Conservation (phyloP, 2,797 vertebrate genomes). For the Arrhamphus sclerolepis region DNA sequence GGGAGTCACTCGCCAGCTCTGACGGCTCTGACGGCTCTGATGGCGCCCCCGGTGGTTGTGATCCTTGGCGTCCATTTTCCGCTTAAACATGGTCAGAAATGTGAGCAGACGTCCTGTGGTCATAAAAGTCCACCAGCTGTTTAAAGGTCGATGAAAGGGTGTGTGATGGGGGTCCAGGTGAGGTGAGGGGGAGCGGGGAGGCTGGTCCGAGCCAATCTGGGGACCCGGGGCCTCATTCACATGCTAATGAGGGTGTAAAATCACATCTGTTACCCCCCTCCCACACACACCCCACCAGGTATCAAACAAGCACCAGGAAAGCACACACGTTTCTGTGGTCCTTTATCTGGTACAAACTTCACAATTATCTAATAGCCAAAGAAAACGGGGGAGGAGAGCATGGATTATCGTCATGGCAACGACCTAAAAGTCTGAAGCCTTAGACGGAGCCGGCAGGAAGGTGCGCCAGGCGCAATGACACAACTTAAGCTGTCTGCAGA, state of each 20-base stretch:
- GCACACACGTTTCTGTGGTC: too few species aligned
- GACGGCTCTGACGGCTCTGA: too few species aligned
- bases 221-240: conserved; percentile 90
- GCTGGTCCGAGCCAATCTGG: conserved; percentile 87
- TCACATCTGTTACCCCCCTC: conserved; percentile 94
- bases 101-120: conserved; percentile 80
- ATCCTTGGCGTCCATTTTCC: not conserved
- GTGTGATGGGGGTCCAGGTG: conserved; percentile 90
- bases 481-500: too few species aligned
- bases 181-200: conserved; percentile 77
- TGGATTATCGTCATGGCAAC: conserved; percentile 56
- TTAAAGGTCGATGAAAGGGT: conserved; percentile 63
- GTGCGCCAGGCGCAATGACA: conserved; percentile 26
- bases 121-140: conserved; percentile 92
- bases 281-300: conserved; percentile 88
- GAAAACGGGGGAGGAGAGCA: conserved; percentile 12
- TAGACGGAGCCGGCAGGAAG: too few species aligned
- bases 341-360: too few species aligned
- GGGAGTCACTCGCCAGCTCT: too few species aligned
- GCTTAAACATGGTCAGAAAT: conserved; percentile 11
- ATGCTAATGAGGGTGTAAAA: conserved; percentile 99
- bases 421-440: conserved; percentile 32
- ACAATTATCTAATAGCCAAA: conserved; percentile 73
- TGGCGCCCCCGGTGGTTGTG: too few species aligned
- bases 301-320: conserved; percentile 86